These are phyloP conservation scores for Gambelia wislizenii DNA, from an alignment of 2,797 vertebrate species.

Conservation along the genomic window DNA sequence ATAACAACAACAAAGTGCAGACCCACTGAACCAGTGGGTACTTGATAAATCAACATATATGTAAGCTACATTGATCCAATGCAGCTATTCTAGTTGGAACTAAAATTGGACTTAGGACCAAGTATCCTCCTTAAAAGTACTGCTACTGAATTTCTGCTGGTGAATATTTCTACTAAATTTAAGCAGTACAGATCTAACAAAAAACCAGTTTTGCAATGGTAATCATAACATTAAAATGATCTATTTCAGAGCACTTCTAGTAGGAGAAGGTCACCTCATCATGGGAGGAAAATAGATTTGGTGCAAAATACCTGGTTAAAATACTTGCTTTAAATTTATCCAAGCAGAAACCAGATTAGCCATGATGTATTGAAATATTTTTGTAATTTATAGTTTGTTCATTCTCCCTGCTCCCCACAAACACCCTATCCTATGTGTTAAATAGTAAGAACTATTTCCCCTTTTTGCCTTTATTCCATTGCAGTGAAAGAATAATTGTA, in stretches of 20 bases:
- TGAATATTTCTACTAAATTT: neutral
- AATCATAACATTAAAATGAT: neutral
- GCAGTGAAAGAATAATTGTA: neutral
- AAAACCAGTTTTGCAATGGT: neutral
- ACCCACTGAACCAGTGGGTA: too few relatives aligned
- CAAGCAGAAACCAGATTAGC: neutral
- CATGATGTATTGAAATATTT: neutral
- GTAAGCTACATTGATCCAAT: too few relatives aligned
- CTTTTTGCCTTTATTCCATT: neutral
- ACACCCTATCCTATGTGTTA: neutral
- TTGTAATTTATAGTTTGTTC: neutral
- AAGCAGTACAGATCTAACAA: neutral
- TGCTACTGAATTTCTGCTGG: neutral
- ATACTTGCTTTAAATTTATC: constrained; percentile 4
- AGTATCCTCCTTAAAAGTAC: neutral
- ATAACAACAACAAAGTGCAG: too few relatives aligned
- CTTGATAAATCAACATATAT: too few relatives aligned
- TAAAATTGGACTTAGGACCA: neutral
- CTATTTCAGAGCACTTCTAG: neutral
- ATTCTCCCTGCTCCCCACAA: too few relatives aligned
- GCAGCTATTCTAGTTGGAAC: too few relatives aligned
- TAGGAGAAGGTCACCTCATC: neutral
- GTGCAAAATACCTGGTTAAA: neutral
- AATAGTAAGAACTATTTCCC: neutral
- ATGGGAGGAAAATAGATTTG: neutral